phyloP scores from a whole-genome alignment of 64 coral and sea anemone species.

The Actinia equina region DNA sequence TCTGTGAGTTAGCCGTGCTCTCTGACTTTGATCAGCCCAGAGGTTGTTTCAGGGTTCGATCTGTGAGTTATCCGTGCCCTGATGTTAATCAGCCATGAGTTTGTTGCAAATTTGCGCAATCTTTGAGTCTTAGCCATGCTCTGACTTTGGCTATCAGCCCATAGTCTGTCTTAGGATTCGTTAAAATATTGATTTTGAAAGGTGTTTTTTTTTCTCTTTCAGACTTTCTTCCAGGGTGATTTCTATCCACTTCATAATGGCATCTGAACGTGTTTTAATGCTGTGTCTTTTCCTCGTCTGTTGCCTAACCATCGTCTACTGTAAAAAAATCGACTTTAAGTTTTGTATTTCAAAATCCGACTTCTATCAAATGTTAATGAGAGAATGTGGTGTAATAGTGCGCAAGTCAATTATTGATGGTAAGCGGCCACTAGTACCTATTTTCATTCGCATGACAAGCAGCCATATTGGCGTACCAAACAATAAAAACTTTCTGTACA shows the following conservation, averaged over 20 bases:
- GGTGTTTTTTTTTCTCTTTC: neutral
- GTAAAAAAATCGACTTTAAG: neutral
- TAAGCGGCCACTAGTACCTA: neutral
- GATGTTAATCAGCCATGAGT: too few relatives aligned
- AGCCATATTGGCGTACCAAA: too few relatives aligned
- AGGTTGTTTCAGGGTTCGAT: too few relatives aligned
- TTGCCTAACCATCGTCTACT: neutral
- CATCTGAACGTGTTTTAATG: neutral
- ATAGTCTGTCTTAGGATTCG: neutral
- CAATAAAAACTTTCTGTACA: too few relatives aligned
- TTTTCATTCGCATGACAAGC: too few relatives aligned
- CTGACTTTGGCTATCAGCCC: too few relatives aligned
- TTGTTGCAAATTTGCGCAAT: too few relatives aligned
- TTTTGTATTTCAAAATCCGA: neutral
- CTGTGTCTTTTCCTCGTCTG: neutral
- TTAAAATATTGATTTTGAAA: neutral
- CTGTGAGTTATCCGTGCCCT: too few relatives aligned
- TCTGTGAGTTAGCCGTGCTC: too few relatives aligned
- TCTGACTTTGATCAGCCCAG: too few relatives aligned
- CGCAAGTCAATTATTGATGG: neutral
- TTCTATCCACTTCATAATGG: neutral
- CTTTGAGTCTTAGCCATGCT: too few relatives aligned
- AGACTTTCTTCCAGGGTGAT: neutral
- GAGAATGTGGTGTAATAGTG: neutral
- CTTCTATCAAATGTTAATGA: neutral